Percentiles rank a stretch among this genome's conserved stretches.
Evolutionary conservation across 2,797 vertebrate genomes (phyloP).

Genomic region (Gallinago nigripennis): DNA sequence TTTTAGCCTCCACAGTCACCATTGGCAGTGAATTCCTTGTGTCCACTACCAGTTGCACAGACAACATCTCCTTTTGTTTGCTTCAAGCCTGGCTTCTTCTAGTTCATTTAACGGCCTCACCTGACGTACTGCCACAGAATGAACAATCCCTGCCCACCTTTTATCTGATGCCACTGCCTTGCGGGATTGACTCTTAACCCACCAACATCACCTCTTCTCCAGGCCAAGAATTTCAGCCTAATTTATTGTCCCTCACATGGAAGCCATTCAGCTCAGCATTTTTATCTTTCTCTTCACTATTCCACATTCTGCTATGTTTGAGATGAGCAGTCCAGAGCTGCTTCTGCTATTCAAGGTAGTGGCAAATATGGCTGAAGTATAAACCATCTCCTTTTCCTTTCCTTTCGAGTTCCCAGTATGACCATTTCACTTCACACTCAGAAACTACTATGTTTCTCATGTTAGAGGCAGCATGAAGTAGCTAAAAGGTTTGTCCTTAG

Average conservation of each 20-base stretch:
- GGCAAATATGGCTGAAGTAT: neutral
- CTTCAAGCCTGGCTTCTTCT: neutral
- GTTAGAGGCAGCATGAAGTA: neutral
- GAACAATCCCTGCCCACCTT: neutral
- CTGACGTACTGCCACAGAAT: neutral
- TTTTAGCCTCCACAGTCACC: conserved; percentile 11
- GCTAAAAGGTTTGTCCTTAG: neutral
- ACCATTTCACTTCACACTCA: neutral
- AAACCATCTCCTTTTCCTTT: neutral
- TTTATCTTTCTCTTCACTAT: neutral
- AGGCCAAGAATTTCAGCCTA: neutral
- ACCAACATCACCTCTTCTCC: neutral
- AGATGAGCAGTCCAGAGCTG: neutral
- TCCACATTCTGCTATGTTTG: neutral
- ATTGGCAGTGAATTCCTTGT: neutral
- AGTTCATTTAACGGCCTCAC: neutral
- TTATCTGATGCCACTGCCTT: neutral
- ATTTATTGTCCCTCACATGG: neutral
- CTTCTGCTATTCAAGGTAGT: neutral
- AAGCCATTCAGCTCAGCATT: neutral
- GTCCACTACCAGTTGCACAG: neutral
- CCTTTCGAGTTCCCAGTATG: neutral
- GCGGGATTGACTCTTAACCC: neutral
- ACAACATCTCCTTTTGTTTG: neutral
- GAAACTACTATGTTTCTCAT: neutral